These are phyloP conservation scores for Pachyrhynchus sulphureomaculatus DNA, from an alignment of 1,140 invertebrate species.

Conservation along the genomic window DNA sequence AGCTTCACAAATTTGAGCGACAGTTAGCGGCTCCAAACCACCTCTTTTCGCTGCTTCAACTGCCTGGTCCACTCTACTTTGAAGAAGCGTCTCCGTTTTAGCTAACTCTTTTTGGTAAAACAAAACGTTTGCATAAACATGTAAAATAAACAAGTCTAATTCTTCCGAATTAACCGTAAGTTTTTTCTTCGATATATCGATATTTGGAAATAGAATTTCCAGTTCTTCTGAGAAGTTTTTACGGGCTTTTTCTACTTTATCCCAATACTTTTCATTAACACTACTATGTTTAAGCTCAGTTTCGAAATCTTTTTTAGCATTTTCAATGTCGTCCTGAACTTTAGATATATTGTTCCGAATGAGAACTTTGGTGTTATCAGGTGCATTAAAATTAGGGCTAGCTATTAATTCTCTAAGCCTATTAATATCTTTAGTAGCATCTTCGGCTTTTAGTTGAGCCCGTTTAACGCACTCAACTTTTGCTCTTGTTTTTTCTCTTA, in stretches of 20 bases:
- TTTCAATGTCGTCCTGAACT: constrained; percentile 61
- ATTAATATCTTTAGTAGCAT: constrained; percentile 48
- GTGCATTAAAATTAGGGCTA: constrained; percentile 44
- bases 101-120: constrained; percentile 72
- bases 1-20: constrained; percentile 56
- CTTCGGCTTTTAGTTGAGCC: constrained; percentile 56
- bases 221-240: constrained; percentile 72
- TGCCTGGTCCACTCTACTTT: constrained; percentile 62
- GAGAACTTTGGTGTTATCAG: constrained; percentile 49
- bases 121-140: constrained; percentile 65
- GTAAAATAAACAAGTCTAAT: constrained; percentile 68
- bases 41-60: constrained; percentile 59
- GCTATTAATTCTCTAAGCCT: constrained; percentile 44
- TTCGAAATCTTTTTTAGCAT: constrained; percentile 61
- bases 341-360: constrained; percentile 60
- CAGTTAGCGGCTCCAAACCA: constrained; percentile 50
- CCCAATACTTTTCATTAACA: constrained; percentile 71
- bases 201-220: constrained; percentile 68
- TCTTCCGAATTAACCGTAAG: constrained; percentile 63
- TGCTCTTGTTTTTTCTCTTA: constrained; percentile 60
- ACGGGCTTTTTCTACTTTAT: constrained; percentile 66
- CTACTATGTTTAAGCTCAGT: constrained; percentile 57
- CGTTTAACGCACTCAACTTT: constrained; percentile 54
- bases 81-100: constrained; percentile 64
- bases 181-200: constrained; percentile 66